Evolutionary conservation across 64 coral and sea anemone species (phyloP).

Genomic region (Montipora sp.): DNA sequence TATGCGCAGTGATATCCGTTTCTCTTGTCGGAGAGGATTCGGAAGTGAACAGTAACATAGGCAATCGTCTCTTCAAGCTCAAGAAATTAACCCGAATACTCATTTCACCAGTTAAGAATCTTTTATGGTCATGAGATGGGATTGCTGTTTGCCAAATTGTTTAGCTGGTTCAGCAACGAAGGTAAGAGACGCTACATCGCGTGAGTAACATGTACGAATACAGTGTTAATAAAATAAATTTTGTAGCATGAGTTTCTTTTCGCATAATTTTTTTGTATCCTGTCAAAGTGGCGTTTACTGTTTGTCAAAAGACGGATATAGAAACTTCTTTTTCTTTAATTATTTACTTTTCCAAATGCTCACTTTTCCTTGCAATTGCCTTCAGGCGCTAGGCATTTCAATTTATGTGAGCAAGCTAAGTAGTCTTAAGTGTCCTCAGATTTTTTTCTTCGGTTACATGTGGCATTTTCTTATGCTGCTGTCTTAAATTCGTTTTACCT

Average conservation of each 20-base stretch:
- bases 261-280: background rate
- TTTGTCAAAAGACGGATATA: background rate
- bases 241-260: too few relatives aligned
- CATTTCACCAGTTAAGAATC: conserved; percentile 5
- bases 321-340: background rate
- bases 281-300: background rate
- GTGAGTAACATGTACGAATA: background rate
- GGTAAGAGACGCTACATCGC: conserved; percentile 37
- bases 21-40: background rate
- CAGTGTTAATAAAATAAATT: background rate
- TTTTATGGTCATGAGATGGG: conserved; percentile 89
- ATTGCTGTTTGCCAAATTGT: conserved; percentile 84
- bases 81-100: background rate
- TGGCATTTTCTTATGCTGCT: too few relatives aligned
- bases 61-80: background rate
- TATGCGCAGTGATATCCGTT: background rate
- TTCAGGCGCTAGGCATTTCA: background rate
- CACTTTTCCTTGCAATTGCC: background rate
- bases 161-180: conserved; percentile 94
- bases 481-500: too few relatives aligned
- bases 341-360: background rate
- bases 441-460: too few relatives aligned
- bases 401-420: background rate
- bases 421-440: too few relatives aligned
- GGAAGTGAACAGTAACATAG: background rate